Base-by-base conservation (phyloP, 2,113 vertebrate genomes). In the Eptesicus fuscus region DNA sequence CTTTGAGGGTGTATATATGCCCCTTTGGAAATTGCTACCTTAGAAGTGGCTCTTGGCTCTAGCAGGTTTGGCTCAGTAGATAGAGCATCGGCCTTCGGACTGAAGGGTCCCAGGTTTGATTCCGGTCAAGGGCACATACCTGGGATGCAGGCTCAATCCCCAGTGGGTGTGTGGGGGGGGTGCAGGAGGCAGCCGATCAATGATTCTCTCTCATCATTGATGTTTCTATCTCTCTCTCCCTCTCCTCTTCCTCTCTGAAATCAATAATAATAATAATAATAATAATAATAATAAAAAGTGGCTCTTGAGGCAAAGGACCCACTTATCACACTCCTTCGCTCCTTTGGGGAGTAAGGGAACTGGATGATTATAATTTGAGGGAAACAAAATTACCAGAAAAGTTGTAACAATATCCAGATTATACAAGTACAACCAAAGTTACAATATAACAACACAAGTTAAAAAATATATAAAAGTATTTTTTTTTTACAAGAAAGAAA, bases 361-460 rank as follows among this genome's bases (percentile, higher is more conserved):
- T 67, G 9, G n/a, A 35, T 53, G 47, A 61, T 49, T 92, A 37
- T 35, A 59, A 44, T 3, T 14, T 10, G 44, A 90, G 18, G 84
- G 82, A 94, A 94, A 85, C 78, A 74, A 88, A 82, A 71, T 93
- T 35, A 77, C 51, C 89, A n/a, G 42, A 53, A 56, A 92, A 78
- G 89, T 42, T 49, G 37, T 63, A 88, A 86, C 69, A 82, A 80
- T 44, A 25, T 17, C 47, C 17, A 89, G 86, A 86, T 85, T 61
- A 61, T 13, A n/a, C n/a, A 92, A 88, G 28, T 59, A 79, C 37
- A 83, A 32, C 35, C 14, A 25, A 92, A 78, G 56, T 44, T 32
- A 74, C 90, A 69, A 51, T 63, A 32, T 69, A 71, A 61, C 17
- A 47, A 16, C 9, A 47, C 14, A 5, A 78, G 28, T 22, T 12